Conservation (phyloP, 2,797 vertebrate species). For the Melanotaenia boesemani region DNA sequence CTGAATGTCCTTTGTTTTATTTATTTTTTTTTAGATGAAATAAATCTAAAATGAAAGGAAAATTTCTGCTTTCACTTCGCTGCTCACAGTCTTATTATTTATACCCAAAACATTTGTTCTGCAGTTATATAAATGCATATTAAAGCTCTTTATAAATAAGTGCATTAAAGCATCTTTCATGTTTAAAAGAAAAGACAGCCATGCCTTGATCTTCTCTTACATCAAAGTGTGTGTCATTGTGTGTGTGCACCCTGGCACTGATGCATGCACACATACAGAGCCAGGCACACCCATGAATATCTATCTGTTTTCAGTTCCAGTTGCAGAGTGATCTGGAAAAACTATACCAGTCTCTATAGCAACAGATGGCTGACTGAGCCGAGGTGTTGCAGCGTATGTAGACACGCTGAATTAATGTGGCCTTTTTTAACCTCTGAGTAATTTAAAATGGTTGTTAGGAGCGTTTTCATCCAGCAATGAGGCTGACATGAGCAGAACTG, state of each 20-base stretch:
- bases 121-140: slow-evolving; percentile 65
- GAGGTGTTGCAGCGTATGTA: slow-evolving; percentile 51
- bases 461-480: slow-evolving; percentile 53
- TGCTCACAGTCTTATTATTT: slow-evolving; percentile 53
- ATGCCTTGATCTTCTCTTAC: slow-evolving; percentile 53
- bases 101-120: slow-evolving; percentile 48
- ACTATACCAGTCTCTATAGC: slow-evolving; percentile 76
- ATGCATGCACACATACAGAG: slow-evolving; percentile 36
- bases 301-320: slow-evolving; percentile 55
- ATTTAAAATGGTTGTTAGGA: slow-evolving; percentile 43
- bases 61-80: slow-evolving; percentile 55
- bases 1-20: slow-evolving; percentile 59
- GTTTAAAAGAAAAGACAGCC: slow-evolving; percentile 29
- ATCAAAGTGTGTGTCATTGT: slow-evolving; percentile 57
- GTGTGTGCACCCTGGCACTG: neutral
- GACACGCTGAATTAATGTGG: slow-evolving; percentile 53
- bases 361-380: slow-evolving; percentile 74
- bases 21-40: slow-evolving; percentile 27
- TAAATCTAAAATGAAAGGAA: slow-evolving; percentile 35
- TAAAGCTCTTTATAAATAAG: slow-evolving; percentile 58
- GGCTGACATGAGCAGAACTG: slow-evolving; percentile 34
- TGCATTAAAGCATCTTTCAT: slow-evolving; percentile 58
- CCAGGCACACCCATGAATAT: slow-evolving; percentile 67
- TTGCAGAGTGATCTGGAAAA: slow-evolving; percentile 60
- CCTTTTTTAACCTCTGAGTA: slow-evolving; percentile 52